A percentile compares a stretch with the other conserved stretches of the same genome.
These are phyloP conservation scores for Episyrphus balteatus DNA, from an alignment of 1,140 invertebrate genomes.

Conservation along the genomic window DNA sequence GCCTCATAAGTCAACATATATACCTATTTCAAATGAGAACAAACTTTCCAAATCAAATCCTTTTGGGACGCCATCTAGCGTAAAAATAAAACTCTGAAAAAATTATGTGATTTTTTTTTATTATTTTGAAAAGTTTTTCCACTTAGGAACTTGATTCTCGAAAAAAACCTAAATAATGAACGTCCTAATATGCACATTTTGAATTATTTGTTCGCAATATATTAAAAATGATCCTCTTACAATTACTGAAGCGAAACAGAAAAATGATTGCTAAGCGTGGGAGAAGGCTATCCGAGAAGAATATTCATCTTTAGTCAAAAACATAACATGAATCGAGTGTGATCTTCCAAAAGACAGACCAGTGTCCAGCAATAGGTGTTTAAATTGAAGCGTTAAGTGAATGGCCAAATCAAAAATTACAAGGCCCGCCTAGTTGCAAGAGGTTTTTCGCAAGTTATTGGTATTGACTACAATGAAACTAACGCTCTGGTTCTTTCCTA, in stretches of 20 bases:
- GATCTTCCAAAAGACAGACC: neutral
- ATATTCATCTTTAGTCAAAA: neutral
- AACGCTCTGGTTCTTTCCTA: conserved; percentile 25
- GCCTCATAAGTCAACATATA: no score
- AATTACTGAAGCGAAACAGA: neutral
- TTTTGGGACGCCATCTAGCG: no score
- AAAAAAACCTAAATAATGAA: no score
- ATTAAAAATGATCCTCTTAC: neutral
- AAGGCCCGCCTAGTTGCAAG: conserved; percentile 33
- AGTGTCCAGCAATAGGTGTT: neutral
- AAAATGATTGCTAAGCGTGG: neutral
- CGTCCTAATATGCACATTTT: no score
- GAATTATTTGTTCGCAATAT: neutral
- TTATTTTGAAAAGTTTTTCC: no score
- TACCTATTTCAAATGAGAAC: no score
- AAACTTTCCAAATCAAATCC: no score
- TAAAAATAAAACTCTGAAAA: no score
- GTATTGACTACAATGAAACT: conserved; percentile 18
- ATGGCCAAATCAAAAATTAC: conserved; percentile 2
- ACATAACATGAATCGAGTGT: neutral
- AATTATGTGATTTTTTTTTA: no score
- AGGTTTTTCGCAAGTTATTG: conserved; percentile 27
- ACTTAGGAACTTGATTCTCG: no score
- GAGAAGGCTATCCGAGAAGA: neutral
- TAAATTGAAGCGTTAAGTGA: conserved; percentile 7